phyloP scores from a whole-genome alignment of 2,113 vertebrate genomes.

The Myxocyprinus asiaticus region DNA sequence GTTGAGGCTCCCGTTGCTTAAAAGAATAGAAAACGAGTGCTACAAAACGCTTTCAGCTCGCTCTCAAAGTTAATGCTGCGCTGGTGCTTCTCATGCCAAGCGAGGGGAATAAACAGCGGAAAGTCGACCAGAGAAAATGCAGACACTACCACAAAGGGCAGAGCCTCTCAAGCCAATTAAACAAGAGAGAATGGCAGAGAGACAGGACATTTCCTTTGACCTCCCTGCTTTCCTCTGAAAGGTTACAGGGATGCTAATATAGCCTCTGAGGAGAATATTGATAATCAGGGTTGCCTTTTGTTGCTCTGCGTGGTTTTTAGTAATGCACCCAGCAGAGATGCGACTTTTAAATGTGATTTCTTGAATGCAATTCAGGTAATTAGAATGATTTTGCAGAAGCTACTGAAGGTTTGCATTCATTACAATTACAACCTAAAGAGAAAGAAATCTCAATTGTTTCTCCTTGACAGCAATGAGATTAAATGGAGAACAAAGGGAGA shows the following conservation, averaged over 20 bases:
- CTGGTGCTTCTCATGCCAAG: conserved; percentile 47
- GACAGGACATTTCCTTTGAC: conserved; percentile 33
- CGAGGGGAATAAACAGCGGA: conserved; percentile 45
- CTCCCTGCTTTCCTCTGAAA: conserved; percentile 43
- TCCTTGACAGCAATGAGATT: not conserved
- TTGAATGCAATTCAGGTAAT: conserved; percentile 16
- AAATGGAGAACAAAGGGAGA: too few relatives aligned
- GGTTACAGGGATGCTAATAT: conserved; percentile 57
- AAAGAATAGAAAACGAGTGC: conserved; percentile 6
- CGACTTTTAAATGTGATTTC: conserved; percentile 20
- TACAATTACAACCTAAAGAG: not conserved
- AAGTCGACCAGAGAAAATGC: conserved; percentile 29
- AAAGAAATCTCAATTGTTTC: not conserved
- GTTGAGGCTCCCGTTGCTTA: conserved; percentile 8
- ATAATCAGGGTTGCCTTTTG: conserved; percentile 36
- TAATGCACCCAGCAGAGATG: conserved; percentile 9
- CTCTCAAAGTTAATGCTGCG: conserved; percentile 44
- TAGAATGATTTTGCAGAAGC: conserved; percentile 2
- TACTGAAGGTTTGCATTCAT: not conserved
- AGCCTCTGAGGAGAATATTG: conserved; percentile 49
- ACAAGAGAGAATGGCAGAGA: conserved; percentile 20
- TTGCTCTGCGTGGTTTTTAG: conserved; percentile 11
- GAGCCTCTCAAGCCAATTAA: conserved; percentile 31
- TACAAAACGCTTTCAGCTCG: conserved; percentile 46
- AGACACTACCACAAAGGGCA: conserved; percentile 26